Evolutionary conservation across 37 sponge, comb jelly and placozoan species (phyloP), one percentile per base, ranked within the genome.

Genomic region (Axinella damicornis): DNA sequence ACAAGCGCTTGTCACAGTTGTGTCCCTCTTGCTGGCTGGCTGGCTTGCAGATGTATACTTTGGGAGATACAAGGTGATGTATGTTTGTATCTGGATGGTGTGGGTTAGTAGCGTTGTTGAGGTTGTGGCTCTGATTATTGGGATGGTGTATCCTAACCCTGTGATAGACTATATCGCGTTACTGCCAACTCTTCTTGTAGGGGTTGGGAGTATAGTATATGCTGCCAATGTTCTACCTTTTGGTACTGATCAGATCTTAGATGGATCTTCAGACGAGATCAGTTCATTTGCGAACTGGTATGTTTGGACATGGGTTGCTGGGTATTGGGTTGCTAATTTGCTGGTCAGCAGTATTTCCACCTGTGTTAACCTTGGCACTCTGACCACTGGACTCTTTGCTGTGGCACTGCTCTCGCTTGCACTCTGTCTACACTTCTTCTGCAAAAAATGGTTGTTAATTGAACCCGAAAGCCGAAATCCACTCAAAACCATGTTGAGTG

Each of bases 21-120:
- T 5, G 40, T 24, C 40, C 74, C 54, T 11, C 4, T 73, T 20
- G 74, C 74, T 73, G 74, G 74, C 52, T 73, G 74, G 74, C 5
- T 73, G 4, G 46, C 74, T 53, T n/a, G n/a, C n/a, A n/a, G 74
- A 73, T 41, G 53, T 41, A 20, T 22, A 73, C 46, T 46, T 40
- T 18, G 74, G 74, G n/a, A 36, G 74, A 18, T 39, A 73, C 40
- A 18, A 25, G n/a, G 74, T 73, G 9, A 36, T 73, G 52, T 5
- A 28, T 2, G 39, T 53, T 54, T 28, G 15, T 54, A 73, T 73
- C 4, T 40, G 41, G 53, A 14, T 69, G 5, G 17, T 69, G 70
- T 69, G 70, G 70, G 15, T 73, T 5, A 17, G 54, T 1, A 46
- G 46, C 9, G 46, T 46, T 9, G 4, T 4, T 46, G 46, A 9